phyloP scores from a whole-genome alignment of 2,113 vertebrate species.

The Hypocryptadius cinnamomeus region DNA sequence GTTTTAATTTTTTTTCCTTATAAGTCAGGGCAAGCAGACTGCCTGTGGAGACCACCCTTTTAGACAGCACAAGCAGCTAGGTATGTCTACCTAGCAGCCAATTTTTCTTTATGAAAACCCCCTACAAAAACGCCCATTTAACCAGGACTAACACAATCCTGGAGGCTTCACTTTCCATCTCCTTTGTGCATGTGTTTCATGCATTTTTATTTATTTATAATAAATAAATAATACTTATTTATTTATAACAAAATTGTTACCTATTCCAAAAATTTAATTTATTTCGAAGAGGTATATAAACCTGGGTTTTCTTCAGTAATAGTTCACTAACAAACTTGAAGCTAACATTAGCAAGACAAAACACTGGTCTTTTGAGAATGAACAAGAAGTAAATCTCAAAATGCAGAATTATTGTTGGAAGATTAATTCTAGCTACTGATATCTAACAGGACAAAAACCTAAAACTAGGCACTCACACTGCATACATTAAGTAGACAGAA shows the following conservation, averaged over 20 bases:
- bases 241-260: not conserved
- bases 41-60: not conserved
- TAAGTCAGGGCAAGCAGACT: not conserved
- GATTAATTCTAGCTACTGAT: not conserved
- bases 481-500: not conserved
- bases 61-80: not conserved
- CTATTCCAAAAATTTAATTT: not conserved
- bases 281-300: not conserved
- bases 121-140: not conserved
- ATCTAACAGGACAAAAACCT: not conserved
- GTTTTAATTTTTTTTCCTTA: not conserved
- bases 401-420: not conserved
- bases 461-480: not conserved
- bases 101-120: not conserved
- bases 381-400: not conserved
- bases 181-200: not conserved
- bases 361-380: not conserved
- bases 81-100: not conserved
- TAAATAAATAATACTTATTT: not conserved
- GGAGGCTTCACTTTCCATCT: not conserved
- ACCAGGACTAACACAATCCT: not conserved
- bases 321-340: not conserved
- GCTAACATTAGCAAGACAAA: not conserved
- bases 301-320: not conserved
- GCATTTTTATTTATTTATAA: not conserved